These are phyloP conservation scores for Octopus bimaculoides DNA, from an alignment of 1,140 invertebrate genomes.

Conservation along the genomic window DNA sequence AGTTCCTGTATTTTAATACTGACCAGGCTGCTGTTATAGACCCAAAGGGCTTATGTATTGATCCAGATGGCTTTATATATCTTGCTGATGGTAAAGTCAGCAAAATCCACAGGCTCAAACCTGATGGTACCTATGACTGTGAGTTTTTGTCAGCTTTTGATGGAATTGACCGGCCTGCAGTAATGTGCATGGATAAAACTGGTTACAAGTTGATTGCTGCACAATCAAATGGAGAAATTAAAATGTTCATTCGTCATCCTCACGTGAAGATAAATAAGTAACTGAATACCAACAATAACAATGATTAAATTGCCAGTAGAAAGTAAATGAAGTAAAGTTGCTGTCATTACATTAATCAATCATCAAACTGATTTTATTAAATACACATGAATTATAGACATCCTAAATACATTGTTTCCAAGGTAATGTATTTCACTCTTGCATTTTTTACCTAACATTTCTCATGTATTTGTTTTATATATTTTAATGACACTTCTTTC, in stretches of 20 bases:
- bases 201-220: neutral
- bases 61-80: neutral
- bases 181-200: neutral
- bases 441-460: too few species aligned
- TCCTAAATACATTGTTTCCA: too few species aligned
- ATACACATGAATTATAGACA: too few species aligned
- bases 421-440: too few species aligned
- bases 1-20: neutral
- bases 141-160: neutral
- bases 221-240: constrained; percentile 2
- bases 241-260: neutral
- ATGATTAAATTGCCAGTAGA: too few species aligned
- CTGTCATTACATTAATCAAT: too few species aligned
- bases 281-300: too few species aligned
- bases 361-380: too few species aligned
- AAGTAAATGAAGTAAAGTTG: too few species aligned
- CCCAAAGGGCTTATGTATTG: neutral
- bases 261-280: neutral
- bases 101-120: neutral
- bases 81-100: neutral
- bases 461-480: too few species aligned
- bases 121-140: constrained; percentile 1
- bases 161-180: neutral
- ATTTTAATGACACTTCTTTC: too few species aligned
- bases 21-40: neutral